These are phyloP conservation scores for Brenthis daphne DNA, from an alignment of 2,888 invertebrate genomes.

Conservation along the genomic window DNA sequence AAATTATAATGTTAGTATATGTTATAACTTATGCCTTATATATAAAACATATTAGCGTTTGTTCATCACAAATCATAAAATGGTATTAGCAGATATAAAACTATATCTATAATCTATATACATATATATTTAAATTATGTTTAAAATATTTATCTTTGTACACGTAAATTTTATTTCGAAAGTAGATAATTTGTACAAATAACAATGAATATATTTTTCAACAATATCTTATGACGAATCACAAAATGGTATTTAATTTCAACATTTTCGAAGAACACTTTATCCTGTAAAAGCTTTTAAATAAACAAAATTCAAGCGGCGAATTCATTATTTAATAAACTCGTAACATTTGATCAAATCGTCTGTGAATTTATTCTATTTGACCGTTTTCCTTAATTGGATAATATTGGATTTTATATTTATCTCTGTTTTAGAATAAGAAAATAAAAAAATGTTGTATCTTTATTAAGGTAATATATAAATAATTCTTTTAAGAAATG, in stretches of 20 bases:
- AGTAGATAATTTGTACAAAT: background rate
- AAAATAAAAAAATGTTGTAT: too few relatives aligned
- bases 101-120: too few relatives aligned
- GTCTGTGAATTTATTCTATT: conserved; percentile 8
- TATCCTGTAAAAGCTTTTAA: conserved; percentile 18
- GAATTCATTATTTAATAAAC: conserved; percentile 10
- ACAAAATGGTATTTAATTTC: conserved; percentile 14
- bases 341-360: conserved; percentile 16
- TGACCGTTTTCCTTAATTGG: conserved; percentile 17
- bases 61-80: too few relatives aligned
- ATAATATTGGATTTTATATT: conserved; percentile 5
- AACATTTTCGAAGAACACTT: conserved; percentile 15
- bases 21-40: too few relatives aligned
- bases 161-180: background rate
- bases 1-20: too few relatives aligned
- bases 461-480: too few relatives aligned
- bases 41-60: too few relatives aligned
- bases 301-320: background rate
- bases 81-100: too few relatives aligned
- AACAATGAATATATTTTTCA: background rate
- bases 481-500: too few relatives aligned
- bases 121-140: too few relatives aligned
- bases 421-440: too few relatives aligned
- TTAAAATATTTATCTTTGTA: too few relatives aligned
- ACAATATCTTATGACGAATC: background rate